Conservation (phyloP, 2,797 vertebrate species). For the Galaxias olidus region DNA sequence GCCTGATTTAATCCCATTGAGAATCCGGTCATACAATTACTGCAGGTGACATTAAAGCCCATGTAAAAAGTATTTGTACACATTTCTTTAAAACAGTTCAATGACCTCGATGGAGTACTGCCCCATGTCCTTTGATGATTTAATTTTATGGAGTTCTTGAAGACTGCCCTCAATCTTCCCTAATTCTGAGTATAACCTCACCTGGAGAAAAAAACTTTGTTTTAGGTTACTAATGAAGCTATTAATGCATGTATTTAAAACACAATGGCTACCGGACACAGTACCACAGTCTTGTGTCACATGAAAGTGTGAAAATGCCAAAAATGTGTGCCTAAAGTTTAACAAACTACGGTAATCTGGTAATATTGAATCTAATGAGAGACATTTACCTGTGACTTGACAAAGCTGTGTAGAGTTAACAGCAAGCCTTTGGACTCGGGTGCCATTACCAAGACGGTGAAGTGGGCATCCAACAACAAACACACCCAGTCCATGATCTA, state of each 20-base stretch:
- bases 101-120: slow-evolving; percentile 93
- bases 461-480: slow-evolving; percentile 91
- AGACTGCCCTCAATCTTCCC: slow-evolving; percentile 93
- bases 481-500: slow-evolving; percentile 97
- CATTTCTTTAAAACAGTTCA: slow-evolving; percentile 81
- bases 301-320: not conserved
- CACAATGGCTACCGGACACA: not conserved
- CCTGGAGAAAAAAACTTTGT: slow-evolving; percentile 61
- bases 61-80: not conserved
- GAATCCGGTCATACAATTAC: not conserved
- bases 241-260: not conserved
- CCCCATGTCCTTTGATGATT: slow-evolving; percentile 66
- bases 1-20: not conserved
- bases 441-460: slow-evolving; percentile 90
- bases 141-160: slow-evolving; percentile 79
- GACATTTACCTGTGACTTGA: slow-evolving; percentile 84
- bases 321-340: not conserved
- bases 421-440: slow-evolving; percentile 86
- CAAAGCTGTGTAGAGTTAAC: slow-evolving; percentile 83
- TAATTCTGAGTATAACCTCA: slow-evolving; percentile 87
- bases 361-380: not conserved
- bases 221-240: not conserved
- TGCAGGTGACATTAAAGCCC: not conserved
- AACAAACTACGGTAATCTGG: not conserved
- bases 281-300: not conserved